phyloP scores from a whole-genome alignment of 2,888 invertebrate genomes.

The Tetrapedia diversipes region DNA sequence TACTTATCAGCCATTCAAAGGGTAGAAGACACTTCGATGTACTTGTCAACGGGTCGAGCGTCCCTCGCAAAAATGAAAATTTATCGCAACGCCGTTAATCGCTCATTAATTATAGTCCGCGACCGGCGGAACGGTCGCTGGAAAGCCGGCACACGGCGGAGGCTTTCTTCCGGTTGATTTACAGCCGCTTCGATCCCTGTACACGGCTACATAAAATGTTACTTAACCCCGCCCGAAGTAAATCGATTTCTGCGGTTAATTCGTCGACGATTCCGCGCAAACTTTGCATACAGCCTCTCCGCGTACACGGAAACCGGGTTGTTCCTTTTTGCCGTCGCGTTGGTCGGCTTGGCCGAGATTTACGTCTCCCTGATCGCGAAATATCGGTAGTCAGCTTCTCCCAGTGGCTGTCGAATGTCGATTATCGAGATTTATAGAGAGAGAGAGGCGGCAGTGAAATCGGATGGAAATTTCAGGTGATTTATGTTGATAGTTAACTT shows the following conservation, averaged over 20 bases:
- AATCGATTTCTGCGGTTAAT: conserved; percentile 61
- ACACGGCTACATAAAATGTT: conserved; percentile 57
- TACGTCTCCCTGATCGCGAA: background rate
- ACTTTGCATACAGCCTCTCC: conserved; percentile 41
- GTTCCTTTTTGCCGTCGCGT: background rate
- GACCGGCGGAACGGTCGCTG: background rate
- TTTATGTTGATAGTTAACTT: background rate
- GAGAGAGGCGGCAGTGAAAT: background rate
- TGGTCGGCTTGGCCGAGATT: background rate
- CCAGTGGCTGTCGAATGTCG: background rate
- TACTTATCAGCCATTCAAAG: too few species aligned
- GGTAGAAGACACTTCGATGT: conserved; percentile 36
- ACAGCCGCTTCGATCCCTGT: conserved; percentile 43
- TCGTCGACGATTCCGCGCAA: conserved; percentile 41
- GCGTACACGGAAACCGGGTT: conserved; percentile 2
- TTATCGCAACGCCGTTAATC: conserved; percentile 55
- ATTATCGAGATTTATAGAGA: background rate
- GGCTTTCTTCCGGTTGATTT: conserved; percentile 55
- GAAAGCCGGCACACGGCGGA: conserved; percentile 16
- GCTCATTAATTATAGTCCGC: conserved; percentile 52
- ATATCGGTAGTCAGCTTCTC: background rate
- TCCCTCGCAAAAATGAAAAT: conserved; percentile 44
- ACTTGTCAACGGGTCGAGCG: conserved; percentile 3
- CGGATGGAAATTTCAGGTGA: too few species aligned
- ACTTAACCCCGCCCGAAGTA: conserved; percentile 58